A percentile compares a stretch with the other conserved stretches of the same genome.
phyloP scores from a whole-genome alignment of 2,888 invertebrate genomes.

The Tetrapedia diversipes region DNA sequence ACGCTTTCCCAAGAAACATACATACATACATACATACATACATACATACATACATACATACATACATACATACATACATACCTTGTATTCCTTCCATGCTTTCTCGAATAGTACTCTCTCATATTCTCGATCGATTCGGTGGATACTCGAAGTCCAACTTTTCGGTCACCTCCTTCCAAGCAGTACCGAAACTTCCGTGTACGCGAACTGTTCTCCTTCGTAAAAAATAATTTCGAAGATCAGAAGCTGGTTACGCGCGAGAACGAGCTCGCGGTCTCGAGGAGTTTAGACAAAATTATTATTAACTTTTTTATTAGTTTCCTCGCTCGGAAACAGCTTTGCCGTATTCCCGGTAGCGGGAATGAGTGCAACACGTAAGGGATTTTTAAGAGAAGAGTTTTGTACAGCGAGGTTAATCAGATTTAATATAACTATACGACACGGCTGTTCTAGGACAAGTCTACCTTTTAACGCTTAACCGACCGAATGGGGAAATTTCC shows the following conservation, averaged over 20 bases:
- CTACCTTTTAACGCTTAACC: too few species aligned
- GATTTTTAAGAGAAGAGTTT: too few species aligned
- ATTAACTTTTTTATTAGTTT: too few species aligned
- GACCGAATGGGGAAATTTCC: too few species aligned
- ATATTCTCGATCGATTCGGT: conserved; percentile 19
- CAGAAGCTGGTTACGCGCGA: conserved; percentile 68
- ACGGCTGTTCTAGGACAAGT: too few species aligned
- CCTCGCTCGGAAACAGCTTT: too few species aligned
- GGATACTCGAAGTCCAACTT: background rate
- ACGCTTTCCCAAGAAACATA: background rate
- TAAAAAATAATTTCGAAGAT: conserved; percentile 44
- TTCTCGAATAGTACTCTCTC: background rate
- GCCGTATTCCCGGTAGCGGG: too few species aligned
- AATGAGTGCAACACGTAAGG: too few species aligned
- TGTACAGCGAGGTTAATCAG: too few species aligned
- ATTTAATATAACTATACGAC: too few species aligned
- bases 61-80: conserved; percentile 1
- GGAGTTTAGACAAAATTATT: too few species aligned
- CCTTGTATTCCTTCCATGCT: background rate
- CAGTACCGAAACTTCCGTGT: background rate
- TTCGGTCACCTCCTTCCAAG: background rate
- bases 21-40: conserved; percentile 1
- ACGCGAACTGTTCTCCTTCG: conserved; percentile 24
- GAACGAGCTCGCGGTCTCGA: background rate
- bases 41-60: conserved; percentile 2